Base-by-base conservation (phyloP, 2,797 vertebrate genomes). In the Sebastolobus altivelis region DNA sequence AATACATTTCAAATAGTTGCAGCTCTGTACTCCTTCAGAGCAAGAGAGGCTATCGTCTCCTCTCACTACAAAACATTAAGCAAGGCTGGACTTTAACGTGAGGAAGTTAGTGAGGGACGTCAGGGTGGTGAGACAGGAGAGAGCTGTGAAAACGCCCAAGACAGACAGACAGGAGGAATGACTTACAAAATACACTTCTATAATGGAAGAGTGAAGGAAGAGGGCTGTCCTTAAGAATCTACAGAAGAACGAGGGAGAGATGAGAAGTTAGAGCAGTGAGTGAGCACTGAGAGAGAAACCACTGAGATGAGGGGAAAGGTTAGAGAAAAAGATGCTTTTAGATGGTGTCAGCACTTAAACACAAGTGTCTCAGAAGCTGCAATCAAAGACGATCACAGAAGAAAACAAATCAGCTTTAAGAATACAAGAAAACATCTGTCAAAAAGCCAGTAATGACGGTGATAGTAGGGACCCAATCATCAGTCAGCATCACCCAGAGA, bases 151-250 rank as follows among this genome's bases (percentile, higher is more conserved):
- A 72, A 91, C 65, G 49, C 75, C 83, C 67, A 83, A 71, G 78
- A 18, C 69, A 16, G 33, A n/a, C n/a, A 49, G 59, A 61, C 40
- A 75, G 75, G 38, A 94, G 81, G 74, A 59, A 92, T 81, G 93
- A 98, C 97, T 98, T 98, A 98, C 97, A 97, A 97, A 96, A 95
- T 94, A 96, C 93, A 95, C 88, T 86, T 95, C 63, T 96, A 93
- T 94, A 97, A 97, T 89, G 72, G 82, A 85, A 65, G 81, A 80
- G 84, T 94, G 95, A 93, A 95, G 94, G 92, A 96, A 93, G 92
- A 81, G 77, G 74, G 35, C 94, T 95, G 88, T 87, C 95, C 95
- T 99, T 98, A 98, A 95, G 97, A 97, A 97, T 98, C 97, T 98
- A 97, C 81, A 96, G 89, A 89, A 56, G 86, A 88, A 86, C 43